phyloP scores from a whole-genome alignment of 1,140 invertebrate species.

The Drosophila obscura region DNA sequence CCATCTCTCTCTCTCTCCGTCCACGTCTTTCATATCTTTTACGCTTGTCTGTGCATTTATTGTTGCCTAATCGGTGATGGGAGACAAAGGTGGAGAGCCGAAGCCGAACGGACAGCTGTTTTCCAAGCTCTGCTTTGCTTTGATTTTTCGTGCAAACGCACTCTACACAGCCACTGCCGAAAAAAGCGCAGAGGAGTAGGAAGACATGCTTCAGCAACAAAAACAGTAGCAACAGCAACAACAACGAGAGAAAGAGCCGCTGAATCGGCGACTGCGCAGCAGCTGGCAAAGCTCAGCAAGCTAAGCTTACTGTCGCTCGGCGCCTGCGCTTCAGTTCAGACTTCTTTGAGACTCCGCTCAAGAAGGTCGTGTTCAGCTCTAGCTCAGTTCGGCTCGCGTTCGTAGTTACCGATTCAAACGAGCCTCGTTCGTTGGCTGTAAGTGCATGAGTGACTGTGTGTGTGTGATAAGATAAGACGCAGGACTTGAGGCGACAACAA shows the following conservation, averaged over 20 bases:
- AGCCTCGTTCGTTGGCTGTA: slow-evolving; percentile 35
- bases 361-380: slow-evolving; percentile 74
- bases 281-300: slow-evolving; percentile 19
- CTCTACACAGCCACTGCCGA: slow-evolving; percentile 1
- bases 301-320: slow-evolving; percentile 49
- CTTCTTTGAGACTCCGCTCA: slow-evolving; percentile 79
- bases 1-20: not conserved
- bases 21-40: slow-evolving; percentile 51
- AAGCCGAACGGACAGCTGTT: slow-evolving; percentile 59
- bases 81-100: not conserved
- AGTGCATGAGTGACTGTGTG: slow-evolving; percentile 30
- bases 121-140: slow-evolving; percentile 51
- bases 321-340: slow-evolving; percentile 74
- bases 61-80: slow-evolving; percentile 73
- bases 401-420: slow-evolving; percentile 18
- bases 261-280: slow-evolving; percentile 42
- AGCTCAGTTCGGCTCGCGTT: slow-evolving; percentile 36
- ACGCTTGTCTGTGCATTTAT: slow-evolving; percentile 71
- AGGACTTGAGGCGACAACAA: slow-evolving; percentile 44
- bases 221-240: too few species aligned
- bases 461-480: slow-evolving; percentile 30
- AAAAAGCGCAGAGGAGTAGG: slow-evolving; percentile 36
- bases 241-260: not conserved
- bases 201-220: slow-evolving; percentile 14
- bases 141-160: slow-evolving; percentile 38